These are phyloP conservation scores for Drosophila nigricruria DNA, from an alignment of 2,888 invertebrate species.

Conservation along the genomic window DNA sequence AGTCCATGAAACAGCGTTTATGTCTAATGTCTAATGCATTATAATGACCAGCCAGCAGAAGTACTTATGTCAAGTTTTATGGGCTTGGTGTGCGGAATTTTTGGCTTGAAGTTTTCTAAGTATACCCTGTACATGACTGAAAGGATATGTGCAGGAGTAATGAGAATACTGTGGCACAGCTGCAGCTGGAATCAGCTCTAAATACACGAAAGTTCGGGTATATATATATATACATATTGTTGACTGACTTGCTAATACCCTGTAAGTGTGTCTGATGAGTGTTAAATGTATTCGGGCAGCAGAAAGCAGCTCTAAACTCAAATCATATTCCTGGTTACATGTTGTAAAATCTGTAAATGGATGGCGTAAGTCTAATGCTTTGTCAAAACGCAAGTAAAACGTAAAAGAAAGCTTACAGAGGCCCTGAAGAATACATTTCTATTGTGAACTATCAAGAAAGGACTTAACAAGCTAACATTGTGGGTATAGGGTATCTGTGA, in stretches of 20 bases:
- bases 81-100: slow-evolving; percentile 36
- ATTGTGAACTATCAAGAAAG: no score
- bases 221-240: neutral
- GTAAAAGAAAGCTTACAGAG: no score
- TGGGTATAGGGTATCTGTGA: neutral
- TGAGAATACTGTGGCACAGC: neutral
- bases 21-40: slow-evolving; percentile 61
- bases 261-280: neutral
- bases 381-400: no score
- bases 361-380: no score
- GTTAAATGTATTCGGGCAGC: no score
- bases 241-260: neutral
- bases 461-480: no score
- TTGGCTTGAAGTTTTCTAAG: neutral
- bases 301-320: no score
- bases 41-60: slow-evolving; percentile 55
- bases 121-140: neutral
- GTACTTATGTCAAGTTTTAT: slow-evolving; percentile 61
- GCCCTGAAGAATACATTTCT: no score
- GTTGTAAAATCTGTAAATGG: no score
- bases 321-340: no score
- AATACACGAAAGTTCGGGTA: neutral
- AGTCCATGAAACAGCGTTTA: slow-evolving; percentile 68
- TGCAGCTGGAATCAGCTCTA: neutral
- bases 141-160: neutral